Percentiles rank a stretch among this genome's conserved stretches.
phyloP scores from a whole-genome alignment of 2,888 invertebrate genomes.

The Drosophila cognata region DNA sequence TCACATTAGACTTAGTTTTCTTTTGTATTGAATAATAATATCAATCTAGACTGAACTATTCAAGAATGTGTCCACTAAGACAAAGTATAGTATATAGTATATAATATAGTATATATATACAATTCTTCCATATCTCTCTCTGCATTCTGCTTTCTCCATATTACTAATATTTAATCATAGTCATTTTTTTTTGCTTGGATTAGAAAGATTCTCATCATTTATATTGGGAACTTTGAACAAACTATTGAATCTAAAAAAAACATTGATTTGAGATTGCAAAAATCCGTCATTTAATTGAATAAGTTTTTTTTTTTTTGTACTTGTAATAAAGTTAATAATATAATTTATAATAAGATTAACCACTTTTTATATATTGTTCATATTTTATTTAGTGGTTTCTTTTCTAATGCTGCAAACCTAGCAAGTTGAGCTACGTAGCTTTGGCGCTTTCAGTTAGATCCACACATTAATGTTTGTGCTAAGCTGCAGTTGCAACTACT shows the following conservation, averaged over 20 bases:
- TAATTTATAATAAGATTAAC: background rate
- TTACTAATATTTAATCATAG: no score
- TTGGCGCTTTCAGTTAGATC: slow-evolving; percentile 41
- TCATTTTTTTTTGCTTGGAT: no score
- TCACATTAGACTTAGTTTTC: background rate
- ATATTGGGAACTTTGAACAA: background rate
- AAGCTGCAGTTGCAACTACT: slow-evolving; percentile 43
- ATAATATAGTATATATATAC: no score
- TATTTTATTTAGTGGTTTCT: background rate
- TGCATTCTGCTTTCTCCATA: no score
- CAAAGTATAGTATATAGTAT: no score
- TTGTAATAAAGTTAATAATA: no score
- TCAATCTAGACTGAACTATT: background rate
- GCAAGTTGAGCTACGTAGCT: slow-evolving; percentile 28
- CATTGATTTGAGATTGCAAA: background rate
- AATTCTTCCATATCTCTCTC: no score
- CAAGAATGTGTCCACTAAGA: background rate
- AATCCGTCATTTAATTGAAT: background rate
- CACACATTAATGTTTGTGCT: slow-evolving; percentile 47
- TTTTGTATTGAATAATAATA: background rate
- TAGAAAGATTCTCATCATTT: background rate
- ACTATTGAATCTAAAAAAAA: background rate
- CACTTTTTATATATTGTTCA: background rate
- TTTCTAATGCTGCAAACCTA: background rate
- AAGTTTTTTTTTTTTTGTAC: background rate